Evolutionary conservation across 2,888 invertebrate species (phyloP).

Genomic region (Gerris lacustris): DNA sequence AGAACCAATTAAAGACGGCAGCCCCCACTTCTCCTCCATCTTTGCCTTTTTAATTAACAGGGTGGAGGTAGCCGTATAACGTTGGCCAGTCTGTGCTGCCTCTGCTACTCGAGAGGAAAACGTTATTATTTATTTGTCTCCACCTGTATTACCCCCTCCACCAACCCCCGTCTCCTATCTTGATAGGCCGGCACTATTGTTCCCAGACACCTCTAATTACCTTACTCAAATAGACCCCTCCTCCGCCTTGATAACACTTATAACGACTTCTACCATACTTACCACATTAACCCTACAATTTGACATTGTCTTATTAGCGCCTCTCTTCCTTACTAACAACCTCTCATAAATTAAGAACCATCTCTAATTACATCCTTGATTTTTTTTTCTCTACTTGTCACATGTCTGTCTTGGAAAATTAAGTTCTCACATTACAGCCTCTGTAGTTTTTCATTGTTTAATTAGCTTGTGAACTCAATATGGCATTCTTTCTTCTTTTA

Average conservation of each 20-base stretch:
- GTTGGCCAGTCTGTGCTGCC: neutral
- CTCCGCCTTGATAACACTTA: neutral
- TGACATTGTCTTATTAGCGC: slow-evolving; percentile 3
- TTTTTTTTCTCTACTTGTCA: neutral
- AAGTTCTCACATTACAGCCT: too few species aligned
- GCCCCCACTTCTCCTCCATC: slow-evolving; percentile 1
- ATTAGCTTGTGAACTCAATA: too few species aligned
- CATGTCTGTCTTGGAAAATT: neutral
- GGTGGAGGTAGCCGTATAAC: neutral
- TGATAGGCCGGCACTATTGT: slow-evolving; percentile 1
- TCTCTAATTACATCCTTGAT: slow-evolving; percentile 1
- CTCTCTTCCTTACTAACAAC: neutral
- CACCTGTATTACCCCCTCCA: neutral
- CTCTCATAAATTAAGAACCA: neutral
- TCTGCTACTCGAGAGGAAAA: neutral
- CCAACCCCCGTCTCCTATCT: neutral
- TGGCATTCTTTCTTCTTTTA: too few species aligned
- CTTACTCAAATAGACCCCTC: neutral
- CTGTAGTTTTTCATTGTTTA: too few species aligned
- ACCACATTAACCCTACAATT: neutral
- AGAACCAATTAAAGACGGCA: neutral
- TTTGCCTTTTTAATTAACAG: slow-evolving; percentile 5
- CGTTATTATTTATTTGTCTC: slow-evolving; percentile 2
- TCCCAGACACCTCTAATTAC: slow-evolving; percentile 3
- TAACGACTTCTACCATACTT: neutral